Percentiles rank a stretch among this genome's conserved stretches.
phyloP scores from a whole-genome alignment of 2,113 vertebrate species.

The Petaurus breviceps region DNA sequence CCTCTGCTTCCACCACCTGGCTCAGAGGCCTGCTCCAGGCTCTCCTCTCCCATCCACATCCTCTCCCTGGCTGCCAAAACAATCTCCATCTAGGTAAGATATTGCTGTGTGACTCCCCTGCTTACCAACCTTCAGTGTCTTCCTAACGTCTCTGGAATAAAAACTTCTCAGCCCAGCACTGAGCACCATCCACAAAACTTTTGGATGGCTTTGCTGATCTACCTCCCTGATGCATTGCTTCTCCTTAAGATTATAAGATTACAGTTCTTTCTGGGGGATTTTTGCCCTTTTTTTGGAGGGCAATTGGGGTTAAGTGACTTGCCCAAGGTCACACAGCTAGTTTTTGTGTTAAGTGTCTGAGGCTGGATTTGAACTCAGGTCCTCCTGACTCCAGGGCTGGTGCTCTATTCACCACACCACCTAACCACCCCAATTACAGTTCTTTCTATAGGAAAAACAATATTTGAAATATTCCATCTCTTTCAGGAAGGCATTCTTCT shows the following conservation, averaged over 20 bases:
- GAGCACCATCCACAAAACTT: neutral
- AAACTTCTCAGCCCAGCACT: neutral
- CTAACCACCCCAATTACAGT: no score
- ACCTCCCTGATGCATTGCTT: neutral
- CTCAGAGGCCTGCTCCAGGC: neutral
- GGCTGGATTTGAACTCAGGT: no score
- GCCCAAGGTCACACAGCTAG: no score
- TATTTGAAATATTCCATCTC: neutral
- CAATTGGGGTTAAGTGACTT: no score
- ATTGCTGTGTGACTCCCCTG: neutral
- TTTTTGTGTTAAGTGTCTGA: no score
- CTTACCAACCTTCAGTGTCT: neutral
- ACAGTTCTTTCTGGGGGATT: no score
- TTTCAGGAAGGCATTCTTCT: neutral
- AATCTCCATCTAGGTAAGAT: neutral
- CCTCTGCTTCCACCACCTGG: neutral
- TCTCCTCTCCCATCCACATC: no score
- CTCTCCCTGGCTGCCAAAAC: neutral
- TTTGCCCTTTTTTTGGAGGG: no score
- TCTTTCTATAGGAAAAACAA: neutral
- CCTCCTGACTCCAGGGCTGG: no score
- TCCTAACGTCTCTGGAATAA: neutral
- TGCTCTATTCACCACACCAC: no score
- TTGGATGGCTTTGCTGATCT: neutral
- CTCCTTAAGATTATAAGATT: neutral